phyloP scores from a whole-genome alignment of 1,140 invertebrate genomes.

The Heterodera schachtii region DNA sequence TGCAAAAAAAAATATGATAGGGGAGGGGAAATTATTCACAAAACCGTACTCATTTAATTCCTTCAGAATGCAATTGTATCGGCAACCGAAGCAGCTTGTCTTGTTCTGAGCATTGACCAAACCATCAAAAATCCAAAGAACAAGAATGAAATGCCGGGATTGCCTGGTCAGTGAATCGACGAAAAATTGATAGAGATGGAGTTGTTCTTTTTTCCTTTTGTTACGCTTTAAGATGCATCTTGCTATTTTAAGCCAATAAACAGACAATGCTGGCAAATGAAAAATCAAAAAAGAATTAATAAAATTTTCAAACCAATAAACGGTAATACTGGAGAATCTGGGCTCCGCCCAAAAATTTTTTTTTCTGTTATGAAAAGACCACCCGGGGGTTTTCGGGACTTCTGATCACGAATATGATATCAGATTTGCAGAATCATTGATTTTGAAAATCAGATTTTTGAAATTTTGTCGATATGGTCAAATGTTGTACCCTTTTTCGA shows the following conservation, averaged over 20 bases:
- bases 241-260: not conserved
- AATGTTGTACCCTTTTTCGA: no score
- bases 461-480: no score
- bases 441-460: no score
- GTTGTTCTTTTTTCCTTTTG: not conserved
- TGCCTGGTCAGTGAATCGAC: conserved; percentile 43
- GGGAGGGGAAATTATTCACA: no score
- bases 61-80: conserved; percentile 84
- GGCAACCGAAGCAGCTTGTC: conserved; percentile 90
- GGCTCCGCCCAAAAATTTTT: no score
- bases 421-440: no score
- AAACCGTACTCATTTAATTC: no score
- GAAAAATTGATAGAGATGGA: not conserved
- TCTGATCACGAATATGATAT: no score
- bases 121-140: conserved; percentile 74
- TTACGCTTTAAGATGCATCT: not conserved
- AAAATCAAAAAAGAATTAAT: not conserved
- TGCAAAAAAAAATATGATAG: no score
- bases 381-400: no score
- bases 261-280: not conserved
- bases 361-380: no score
- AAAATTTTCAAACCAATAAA: not conserved
- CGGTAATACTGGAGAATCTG: no score
- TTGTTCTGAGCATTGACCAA: conserved; percentile 95
- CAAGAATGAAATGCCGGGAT: conserved; percentile 61